Evolutionary conservation across 2,888 invertebrate genomes (phyloP).

Genomic region (Cheilosia vulpina): DNA sequence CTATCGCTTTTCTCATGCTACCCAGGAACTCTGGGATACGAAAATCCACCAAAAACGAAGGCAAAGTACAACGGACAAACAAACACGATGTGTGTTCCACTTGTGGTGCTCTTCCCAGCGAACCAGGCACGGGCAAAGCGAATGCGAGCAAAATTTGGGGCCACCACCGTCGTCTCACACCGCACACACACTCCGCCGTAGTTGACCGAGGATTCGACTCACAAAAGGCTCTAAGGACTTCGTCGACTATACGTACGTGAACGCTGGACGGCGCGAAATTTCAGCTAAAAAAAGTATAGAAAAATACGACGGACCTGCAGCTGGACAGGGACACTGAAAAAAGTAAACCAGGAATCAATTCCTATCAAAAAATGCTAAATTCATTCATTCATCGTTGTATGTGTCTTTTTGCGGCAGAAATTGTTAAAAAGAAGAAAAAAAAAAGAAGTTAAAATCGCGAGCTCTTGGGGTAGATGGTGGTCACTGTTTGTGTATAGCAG

Average conservation of each 20-base stretch:
- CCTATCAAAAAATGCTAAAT: conserved; percentile 76
- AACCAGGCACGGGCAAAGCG: conserved; percentile 10
- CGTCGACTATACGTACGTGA: conserved; percentile 35
- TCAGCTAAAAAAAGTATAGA: conserved; percentile 72
- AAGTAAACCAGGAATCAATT: conserved; percentile 75
- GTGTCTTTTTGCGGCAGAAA: conserved; percentile 75
- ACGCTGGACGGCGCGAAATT: conserved; percentile 68
- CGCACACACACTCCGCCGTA: conserved; percentile 17
- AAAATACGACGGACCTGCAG: conserved; percentile 51
- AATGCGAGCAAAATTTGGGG: conserved; percentile 61
- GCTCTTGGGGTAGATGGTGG: conserved; percentile 41
- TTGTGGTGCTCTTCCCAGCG: conserved; percentile 71
- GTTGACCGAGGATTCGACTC: conserved; percentile 64
- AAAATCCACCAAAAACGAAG: conserved; percentile 71
- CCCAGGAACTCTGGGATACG: conserved; percentile 25
- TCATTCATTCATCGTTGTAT: conserved; percentile 75
- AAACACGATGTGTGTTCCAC: conserved; percentile 75
- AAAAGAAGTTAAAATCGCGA: conserved; percentile 47
- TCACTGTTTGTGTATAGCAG: conserved; percentile 54
- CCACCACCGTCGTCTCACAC: conserved; percentile 52
- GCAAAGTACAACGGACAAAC: conserved; percentile 70
- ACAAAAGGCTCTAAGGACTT: conserved; percentile 69
- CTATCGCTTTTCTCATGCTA: conserved; percentile 69
- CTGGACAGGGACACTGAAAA: conserved; percentile 48
- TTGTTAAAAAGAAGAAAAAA: conserved; percentile 52